Percentiles rank a stretch among this genome's conserved stretches.
Conservation (phyloP, 2,113 vertebrate species). For the Gila orcuttii region DNA sequence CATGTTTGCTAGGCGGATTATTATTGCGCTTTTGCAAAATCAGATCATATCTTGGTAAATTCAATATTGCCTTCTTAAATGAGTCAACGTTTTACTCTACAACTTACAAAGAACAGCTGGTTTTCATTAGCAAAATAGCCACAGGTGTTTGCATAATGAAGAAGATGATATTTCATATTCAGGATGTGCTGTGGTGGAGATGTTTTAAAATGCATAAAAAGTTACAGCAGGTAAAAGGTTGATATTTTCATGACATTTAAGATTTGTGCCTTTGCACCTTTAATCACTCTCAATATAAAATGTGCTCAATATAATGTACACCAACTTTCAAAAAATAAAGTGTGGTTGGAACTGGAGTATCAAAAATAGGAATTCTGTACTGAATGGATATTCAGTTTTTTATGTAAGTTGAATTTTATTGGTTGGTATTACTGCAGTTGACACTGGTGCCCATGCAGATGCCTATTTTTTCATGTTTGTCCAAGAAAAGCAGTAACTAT, state of each 20-base stretch:
- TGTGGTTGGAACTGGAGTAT: background rate
- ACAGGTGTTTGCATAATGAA: conserved; percentile 60
- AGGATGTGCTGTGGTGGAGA: background rate
- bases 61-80: conserved; percentile 70
- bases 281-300: background rate
- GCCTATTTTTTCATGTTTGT: background rate
- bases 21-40: conserved; percentile 71
- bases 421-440: too few species aligned
- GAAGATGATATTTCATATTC: background rate
- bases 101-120: conserved; percentile 58
- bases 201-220: background rate
- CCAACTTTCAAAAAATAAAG: background rate
- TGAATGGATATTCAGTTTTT: background rate
- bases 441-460: too few species aligned
- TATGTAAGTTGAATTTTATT: background rate
- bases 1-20: conserved; percentile 66
- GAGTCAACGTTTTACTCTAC: conserved; percentile 58
- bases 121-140: conserved; percentile 61
- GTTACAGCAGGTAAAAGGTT: background rate
- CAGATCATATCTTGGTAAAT: conserved; percentile 67
- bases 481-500: conserved; percentile 1
- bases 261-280: conserved; percentile 12
- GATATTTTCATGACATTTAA: conserved; percentile 4
- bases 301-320: background rate
- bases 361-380: background rate